Conservation (phyloP, 2,797 vertebrate genomes). For the Sarcophilus harrisii region DNA sequence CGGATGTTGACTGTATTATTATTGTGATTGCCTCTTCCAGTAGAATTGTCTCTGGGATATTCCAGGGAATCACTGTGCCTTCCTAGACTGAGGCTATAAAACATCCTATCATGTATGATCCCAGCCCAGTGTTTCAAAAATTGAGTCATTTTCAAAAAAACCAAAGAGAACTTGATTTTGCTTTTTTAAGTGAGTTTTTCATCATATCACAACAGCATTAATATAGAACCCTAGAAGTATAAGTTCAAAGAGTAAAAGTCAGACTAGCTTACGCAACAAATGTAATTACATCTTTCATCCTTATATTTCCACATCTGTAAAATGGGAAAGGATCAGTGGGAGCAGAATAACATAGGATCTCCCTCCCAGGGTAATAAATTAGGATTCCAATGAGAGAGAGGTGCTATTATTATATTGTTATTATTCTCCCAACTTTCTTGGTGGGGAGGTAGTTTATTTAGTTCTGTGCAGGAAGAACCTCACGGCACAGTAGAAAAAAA, state of each 20-base stretch:
- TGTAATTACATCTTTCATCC: background rate
- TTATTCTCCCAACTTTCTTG: background rate
- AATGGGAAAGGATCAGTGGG: background rate
- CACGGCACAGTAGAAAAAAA: background rate
- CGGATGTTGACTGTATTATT: background rate
- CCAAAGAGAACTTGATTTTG: background rate
- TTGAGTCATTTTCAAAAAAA: background rate
- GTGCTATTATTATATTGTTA: background rate
- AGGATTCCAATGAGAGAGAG: background rate
- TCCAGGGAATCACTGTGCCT: background rate
- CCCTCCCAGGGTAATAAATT: background rate
- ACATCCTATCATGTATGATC: background rate
- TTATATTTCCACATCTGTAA: background rate
- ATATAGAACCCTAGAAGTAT: background rate
- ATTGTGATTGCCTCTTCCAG: background rate
- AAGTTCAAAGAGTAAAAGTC: background rate
- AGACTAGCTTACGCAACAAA: background rate
- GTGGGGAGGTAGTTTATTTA: background rate
- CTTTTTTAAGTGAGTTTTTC: background rate
- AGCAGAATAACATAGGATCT: background rate
- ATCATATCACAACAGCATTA: background rate
- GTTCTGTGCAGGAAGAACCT: background rate
- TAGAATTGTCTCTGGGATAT: background rate
- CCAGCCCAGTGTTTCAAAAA: background rate
- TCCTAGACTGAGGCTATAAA: background rate